Percentiles rank a stretch among this genome's conserved stretches.
These are phyloP conservation scores for Vultur gryphus DNA, from an alignment of 2,797 vertebrate species.

Conservation along the genomic window DNA sequence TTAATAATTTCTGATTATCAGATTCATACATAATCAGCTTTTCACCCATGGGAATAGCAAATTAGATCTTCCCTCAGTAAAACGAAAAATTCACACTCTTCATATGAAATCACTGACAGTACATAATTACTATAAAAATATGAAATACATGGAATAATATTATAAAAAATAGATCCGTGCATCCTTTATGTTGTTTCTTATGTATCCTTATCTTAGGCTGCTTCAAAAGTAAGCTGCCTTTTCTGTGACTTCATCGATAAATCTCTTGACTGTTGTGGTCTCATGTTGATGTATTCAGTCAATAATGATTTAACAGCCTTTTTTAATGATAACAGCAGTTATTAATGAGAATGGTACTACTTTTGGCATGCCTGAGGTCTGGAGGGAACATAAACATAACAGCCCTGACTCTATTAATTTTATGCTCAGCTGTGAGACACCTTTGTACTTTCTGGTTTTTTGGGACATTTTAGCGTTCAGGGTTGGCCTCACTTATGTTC, in stretches of 20 bases:
- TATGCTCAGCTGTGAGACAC: background rate
- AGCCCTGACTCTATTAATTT: background rate
- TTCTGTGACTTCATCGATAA: background rate
- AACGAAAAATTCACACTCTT: background rate
- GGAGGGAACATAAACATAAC: background rate
- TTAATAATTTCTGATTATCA: background rate
- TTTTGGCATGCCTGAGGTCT: background rate
- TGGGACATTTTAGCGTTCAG: background rate
- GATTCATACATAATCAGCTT: background rate
- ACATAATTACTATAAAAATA: background rate
- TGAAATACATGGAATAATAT: background rate
- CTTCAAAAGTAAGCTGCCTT: background rate
- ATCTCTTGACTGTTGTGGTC: background rate
- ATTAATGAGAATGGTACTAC: background rate
- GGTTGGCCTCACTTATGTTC: background rate
- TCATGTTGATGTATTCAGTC: background rate
- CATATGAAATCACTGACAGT: background rate
- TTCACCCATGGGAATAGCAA: background rate
- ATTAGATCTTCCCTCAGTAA: background rate
- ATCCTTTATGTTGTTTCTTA: background rate
- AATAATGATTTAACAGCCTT: background rate
- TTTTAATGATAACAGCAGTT: background rate
- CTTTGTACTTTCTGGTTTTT: background rate
- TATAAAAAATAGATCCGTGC: background rate
- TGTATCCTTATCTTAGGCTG: background rate